A percentile compares a stretch with the other conserved stretches of the same genome.
Evolutionary conservation across 2,113 vertebrate species (phyloP).

Genomic region (Caretta caretta): DNA sequence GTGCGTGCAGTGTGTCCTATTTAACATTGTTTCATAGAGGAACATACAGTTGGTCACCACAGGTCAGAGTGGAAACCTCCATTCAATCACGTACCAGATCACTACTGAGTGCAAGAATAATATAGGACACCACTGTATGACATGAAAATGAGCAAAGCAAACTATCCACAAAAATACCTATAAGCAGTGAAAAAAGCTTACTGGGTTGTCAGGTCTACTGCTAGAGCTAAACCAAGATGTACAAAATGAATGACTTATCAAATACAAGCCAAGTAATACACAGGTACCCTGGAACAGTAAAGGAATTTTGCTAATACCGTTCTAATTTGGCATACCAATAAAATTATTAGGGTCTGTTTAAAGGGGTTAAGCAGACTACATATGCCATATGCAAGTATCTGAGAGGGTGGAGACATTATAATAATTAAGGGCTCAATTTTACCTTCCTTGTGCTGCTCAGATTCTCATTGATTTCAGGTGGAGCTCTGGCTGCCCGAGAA

Average conservation of each 20-base stretch:
- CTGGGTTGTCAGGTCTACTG: background rate
- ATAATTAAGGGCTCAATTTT: background rate
- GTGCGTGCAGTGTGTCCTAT: background rate
- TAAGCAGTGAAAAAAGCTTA: background rate
- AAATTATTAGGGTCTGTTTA: background rate
- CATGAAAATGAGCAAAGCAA: background rate
- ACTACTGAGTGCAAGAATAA: background rate
- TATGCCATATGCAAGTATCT: background rate
- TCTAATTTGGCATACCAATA: background rate
- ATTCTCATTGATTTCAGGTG: background rate
- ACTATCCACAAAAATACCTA: background rate
- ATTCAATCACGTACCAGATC: background rate
- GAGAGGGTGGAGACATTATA: background rate
- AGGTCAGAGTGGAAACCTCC: background rate
- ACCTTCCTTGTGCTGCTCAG: background rate
- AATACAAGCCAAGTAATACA: background rate
- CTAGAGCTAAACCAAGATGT: background rate
- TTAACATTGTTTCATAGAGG: background rate
- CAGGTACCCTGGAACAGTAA: fast-evolving
- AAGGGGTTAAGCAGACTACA: background rate
- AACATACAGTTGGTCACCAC: background rate
- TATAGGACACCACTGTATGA: fast-evolving
- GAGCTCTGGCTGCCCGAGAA: background rate
- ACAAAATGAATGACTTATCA: background rate
- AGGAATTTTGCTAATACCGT: background rate